Evolutionary conservation across 2,888 invertebrate genomes (phyloP).

Genomic region (Amblyjoppa fuscipennis): DNA sequence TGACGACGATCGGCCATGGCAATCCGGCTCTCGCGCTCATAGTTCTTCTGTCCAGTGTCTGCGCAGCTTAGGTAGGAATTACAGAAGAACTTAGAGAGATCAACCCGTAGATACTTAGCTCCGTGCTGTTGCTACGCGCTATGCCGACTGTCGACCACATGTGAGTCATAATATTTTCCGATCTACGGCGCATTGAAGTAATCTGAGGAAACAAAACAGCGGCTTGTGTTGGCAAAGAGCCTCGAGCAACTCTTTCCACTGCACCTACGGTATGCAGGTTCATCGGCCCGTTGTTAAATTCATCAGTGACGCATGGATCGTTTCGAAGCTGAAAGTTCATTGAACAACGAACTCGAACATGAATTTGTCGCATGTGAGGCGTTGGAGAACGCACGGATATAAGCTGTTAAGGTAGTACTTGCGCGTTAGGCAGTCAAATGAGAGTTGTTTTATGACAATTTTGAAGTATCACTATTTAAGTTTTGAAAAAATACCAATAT

Average conservation of each 20-base stretch:
- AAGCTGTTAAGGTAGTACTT: neutral
- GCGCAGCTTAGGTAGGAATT: conserved; percentile 4
- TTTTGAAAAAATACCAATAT: too few species aligned
- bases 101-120: conserved; percentile 3
- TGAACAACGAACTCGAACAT: neutral
- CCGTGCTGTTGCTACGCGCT: neutral
- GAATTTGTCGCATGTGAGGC: neutral
- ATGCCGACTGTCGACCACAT: neutral
- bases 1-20: conserved; percentile 11
- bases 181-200: conserved; percentile 22
- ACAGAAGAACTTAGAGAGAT: conserved; percentile 27
- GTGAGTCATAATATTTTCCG: conserved; percentile 13
- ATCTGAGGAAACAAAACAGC: conserved; percentile 33
- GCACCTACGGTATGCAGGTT: neutral
- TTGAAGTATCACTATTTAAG: too few species aligned
- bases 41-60: conserved; percentile 1
- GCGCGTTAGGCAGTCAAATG: too few species aligned
- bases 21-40: conserved; percentile 10
- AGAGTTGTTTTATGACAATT: too few species aligned
- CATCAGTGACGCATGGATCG: neutral
- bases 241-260: neutral
- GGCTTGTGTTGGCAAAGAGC: neutral
- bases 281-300: neutral
- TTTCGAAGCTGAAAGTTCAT: neutral
- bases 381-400: neutral